Evolutionary conservation across 2,797 vertebrate species (phyloP).

Genomic region (Poeciliopsis turneri): DNA sequence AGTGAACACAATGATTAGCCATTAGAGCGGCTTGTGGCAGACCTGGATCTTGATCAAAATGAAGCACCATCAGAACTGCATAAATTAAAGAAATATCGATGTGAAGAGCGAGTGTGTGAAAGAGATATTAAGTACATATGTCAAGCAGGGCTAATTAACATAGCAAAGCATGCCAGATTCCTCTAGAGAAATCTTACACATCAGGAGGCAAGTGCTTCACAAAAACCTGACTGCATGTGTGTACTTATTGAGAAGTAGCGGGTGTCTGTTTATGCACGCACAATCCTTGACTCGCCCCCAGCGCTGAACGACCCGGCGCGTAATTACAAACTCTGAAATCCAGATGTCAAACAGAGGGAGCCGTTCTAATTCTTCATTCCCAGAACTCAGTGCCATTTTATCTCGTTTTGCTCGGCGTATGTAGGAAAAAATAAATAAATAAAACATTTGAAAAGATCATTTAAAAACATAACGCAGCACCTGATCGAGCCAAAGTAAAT

Average conservation of each 20-base stretch:
- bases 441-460: not conserved
- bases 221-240: constrained; percentile 1
- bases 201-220: constrained; percentile 19
- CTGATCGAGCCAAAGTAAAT: not conserved
- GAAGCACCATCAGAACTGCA: constrained; percentile 19
- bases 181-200: constrained; percentile 18
- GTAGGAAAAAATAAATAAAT: constrained; percentile 2
- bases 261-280: constrained; percentile 28
- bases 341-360: constrained; percentile 60
- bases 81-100: constrained; percentile 46
- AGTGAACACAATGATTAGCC: constrained; percentile 22
- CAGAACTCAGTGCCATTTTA: constrained; percentile 16
- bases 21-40: constrained; percentile 12
- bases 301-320: constrained; percentile 53
- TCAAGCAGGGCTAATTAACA: constrained; percentile 53
- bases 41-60: constrained; percentile 29
- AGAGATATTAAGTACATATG: constrained; percentile 32
- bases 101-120: constrained; percentile 13
- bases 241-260: constrained; percentile 6
- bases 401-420: constrained; percentile 13
- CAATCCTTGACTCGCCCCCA: constrained; percentile 36
- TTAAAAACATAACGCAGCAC: not conserved
- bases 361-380: constrained; percentile 27
- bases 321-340: constrained; percentile 59
- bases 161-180: constrained; percentile 22